phyloP scores from a whole-genome alignment of 2,113 vertebrate species.

The Falco punctatus region DNA sequence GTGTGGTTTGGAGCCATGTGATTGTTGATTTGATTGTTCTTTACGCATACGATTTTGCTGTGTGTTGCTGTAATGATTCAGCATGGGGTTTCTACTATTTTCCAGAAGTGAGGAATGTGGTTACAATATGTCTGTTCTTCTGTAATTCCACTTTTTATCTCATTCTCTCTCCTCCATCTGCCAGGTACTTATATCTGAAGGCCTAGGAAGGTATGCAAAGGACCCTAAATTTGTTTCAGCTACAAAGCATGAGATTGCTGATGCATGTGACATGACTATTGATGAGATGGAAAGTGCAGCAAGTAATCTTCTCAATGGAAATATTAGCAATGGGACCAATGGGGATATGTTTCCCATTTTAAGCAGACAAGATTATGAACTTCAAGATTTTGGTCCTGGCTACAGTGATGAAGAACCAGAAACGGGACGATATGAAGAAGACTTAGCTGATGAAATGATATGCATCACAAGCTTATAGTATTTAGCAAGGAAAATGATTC shows the following conservation, averaged over 20 bases:
- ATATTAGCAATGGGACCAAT: slow-evolving; percentile 78
- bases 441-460: slow-evolving; percentile 98
- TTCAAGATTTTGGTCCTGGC: slow-evolving; percentile 89
- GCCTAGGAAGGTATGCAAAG: slow-evolving; percentile 93
- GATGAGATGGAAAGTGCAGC: slow-evolving; percentile 99
- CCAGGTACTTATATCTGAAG: slow-evolving; percentile 98
- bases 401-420: slow-evolving; percentile 96
- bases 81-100: not conserved
- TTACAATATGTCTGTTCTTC: not conserved
- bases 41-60: not conserved
- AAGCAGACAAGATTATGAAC: slow-evolving; percentile 86
- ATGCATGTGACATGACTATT: slow-evolving; percentile 97
- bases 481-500: slow-evolving; percentile 75
- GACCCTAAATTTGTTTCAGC: slow-evolving; percentile 98
- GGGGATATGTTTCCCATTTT: slow-evolving; percentile 85
- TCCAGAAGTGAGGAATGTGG: not conserved
- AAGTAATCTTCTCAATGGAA: slow-evolving; percentile 91
- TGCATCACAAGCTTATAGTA: slow-evolving; percentile 99
- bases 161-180: not conserved
- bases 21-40: not conserved
- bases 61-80: not conserved
- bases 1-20: not conserved
- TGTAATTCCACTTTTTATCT: not conserved
- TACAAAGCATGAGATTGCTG: slow-evolving; percentile 96
- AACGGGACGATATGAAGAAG: slow-evolving; percentile 88